Base-by-base conservation (phyloP, 2,113 vertebrate species). In the Salvelinus fontinalis region DNA sequence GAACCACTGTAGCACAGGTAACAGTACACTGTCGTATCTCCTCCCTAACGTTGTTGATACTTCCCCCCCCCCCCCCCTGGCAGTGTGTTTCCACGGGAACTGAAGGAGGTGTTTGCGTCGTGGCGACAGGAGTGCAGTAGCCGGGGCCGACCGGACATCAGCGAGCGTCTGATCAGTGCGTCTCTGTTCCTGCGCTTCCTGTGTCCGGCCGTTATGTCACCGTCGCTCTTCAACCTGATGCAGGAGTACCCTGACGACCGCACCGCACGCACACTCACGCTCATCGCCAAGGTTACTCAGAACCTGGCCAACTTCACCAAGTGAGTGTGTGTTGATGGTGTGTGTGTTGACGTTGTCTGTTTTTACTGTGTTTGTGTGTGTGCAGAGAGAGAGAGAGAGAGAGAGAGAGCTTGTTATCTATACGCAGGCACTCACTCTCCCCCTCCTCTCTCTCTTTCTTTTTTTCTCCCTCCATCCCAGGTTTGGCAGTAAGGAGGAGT, bases 291-390 rank as follows among this genome's bases (percentile, higher is more conserved):
- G 93, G 98, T 99, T 80, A 99, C 97, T 0, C 98, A 99, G 90
- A 99, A 99, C 92, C 93, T 99, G 71, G 98, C 98, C 89, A 99
- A 99, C 93, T 99, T 99, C 0, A 95, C 98, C 80, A 99, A 99
- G 98, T 99, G 80, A 93, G 95, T 59, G 22, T 59, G 49, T 72
- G 44, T 71, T 24, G 26, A 29, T 18, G 16, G 62, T 57, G 62
- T 27, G 44, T 54, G 26, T 77, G 22, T 87, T 26, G 51, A 39
- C 39, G 39, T 44, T 11, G 6, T 29, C 31, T n/a, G 16, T 44
- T 44, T 44, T 44, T 11, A 11, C 39, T n/a, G 44, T 59, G 49
- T 57, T 44, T 39, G 48, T 54, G 57, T 64, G 66, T 64, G n/a
- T 9, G n/a, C 26, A 26, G 48, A 76, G 29, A 26, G 27, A 54